Conservation (phyloP, 2,888 invertebrate species). For the Cybosia mesomella region DNA sequence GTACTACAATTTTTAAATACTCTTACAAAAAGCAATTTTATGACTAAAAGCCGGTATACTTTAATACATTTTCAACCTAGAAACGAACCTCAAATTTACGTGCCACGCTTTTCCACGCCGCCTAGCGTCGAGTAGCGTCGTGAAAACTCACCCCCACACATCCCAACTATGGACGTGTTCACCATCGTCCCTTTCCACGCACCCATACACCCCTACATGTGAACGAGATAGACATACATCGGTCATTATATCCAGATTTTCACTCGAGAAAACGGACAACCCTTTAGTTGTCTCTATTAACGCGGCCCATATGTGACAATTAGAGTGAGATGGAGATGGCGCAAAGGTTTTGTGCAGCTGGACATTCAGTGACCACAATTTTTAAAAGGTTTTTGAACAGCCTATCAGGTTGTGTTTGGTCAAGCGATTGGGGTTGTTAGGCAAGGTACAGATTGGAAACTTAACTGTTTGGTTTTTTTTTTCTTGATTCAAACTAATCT, state of each 20-base stretch:
- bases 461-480: neutral
- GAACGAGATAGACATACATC: conserved; percentile 81
- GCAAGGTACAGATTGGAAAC: conserved; percentile 39
- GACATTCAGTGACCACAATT: conserved; percentile 78
- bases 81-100: conserved; percentile 28
- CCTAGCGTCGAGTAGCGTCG: conserved; percentile 82
- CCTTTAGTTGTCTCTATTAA: conserved; percentile 82
- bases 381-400: conserved; percentile 64
- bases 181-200: conserved; percentile 78
- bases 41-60: neutral
- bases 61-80: conserved; percentile 30
- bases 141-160: conserved; percentile 63
- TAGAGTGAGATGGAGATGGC: conserved; percentile 70
- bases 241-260: conserved; percentile 74
- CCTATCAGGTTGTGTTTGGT: conserved; percentile 76
- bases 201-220: conserved; percentile 79
- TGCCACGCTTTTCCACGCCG: conserved; percentile 68
- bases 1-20: neutral
- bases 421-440: conserved; percentile 59
- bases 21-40: neutral
- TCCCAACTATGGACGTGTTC: conserved; percentile 55
- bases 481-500: neutral
- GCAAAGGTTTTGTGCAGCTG: conserved; percentile 64
- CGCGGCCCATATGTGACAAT: conserved; percentile 61
- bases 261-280: conserved; percentile 80